phyloP scores from a whole-genome alignment of 2,888 invertebrate species.

The Trichogramma evanescens region DNA sequence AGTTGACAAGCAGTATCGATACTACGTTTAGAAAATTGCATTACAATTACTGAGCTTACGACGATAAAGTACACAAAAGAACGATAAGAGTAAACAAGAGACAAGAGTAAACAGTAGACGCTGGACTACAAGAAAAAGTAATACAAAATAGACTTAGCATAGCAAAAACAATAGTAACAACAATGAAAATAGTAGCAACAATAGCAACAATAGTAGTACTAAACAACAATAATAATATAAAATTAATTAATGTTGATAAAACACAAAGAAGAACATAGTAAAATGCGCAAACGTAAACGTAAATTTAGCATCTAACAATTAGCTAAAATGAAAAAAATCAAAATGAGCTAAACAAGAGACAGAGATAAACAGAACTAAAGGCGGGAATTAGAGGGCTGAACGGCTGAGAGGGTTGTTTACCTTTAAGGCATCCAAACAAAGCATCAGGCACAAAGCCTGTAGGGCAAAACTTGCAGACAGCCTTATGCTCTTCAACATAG shows the following conservation, averaged over 20 bases:
- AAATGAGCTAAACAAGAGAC: constrained; percentile 1
- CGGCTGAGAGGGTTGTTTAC: constrained; percentile 57
- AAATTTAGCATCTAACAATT: not conserved
- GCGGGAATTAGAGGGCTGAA: constrained; percentile 1
- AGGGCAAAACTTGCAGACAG: constrained; percentile 93
- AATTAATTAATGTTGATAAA: not conserved
- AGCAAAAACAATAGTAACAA: too few species aligned
- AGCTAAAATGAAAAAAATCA: not conserved
- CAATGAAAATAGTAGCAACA: too few species aligned
- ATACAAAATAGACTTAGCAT: not conserved
- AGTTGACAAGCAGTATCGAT: constrained; percentile 6
- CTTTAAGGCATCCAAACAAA: constrained; percentile 91
- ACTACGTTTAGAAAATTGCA: not conserved
- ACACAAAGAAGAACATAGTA: not conserved
- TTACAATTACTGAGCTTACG: too few species aligned
- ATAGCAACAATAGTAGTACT: not conserved
- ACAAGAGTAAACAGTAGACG: too few species aligned
- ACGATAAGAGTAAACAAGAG: too few species aligned
- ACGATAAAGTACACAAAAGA: too few species aligned
- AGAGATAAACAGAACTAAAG: not conserved
- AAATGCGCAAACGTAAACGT: too few species aligned
- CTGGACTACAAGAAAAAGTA: not conserved
- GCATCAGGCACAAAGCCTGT: constrained; percentile 86
- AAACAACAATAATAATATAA: constrained; percentile 1
- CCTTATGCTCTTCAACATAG: constrained; percentile 89